These are phyloP conservation scores for Nothocercus julius DNA, from an alignment of 2,113 vertebrate genomes.

Conservation along the genomic window DNA sequence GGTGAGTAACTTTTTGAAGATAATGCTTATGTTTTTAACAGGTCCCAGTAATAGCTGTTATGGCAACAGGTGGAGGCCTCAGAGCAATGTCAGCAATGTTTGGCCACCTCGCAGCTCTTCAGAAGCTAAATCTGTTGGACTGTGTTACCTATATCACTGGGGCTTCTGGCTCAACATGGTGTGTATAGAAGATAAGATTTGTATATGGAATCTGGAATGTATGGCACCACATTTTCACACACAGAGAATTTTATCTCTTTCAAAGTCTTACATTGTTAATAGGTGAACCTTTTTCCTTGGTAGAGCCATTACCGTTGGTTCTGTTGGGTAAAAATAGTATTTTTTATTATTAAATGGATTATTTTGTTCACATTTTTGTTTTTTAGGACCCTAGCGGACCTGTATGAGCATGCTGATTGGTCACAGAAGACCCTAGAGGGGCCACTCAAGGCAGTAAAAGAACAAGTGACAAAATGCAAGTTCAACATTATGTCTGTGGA, in stretches of 20 bases:
- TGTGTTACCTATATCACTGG: slow-evolving; percentile 82
- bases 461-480: slow-evolving; percentile 80
- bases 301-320: background rate
- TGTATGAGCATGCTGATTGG: slow-evolving; percentile 83
- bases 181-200: slow-evolving; percentile 9
- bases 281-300: background rate
- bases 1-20: slow-evolving; percentile 8
- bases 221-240: background rate
- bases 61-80: slow-evolving; percentile 85
- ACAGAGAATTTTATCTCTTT: background rate
- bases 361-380: background rate
- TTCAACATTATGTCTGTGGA: slow-evolving; percentile 68
- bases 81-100: slow-evolving; percentile 86
- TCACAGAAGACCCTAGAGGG: slow-evolving; percentile 77
- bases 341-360: background rate
- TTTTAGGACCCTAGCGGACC: slow-evolving; percentile 81
- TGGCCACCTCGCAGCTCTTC: slow-evolving; percentile 83
- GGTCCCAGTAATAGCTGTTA: slow-evolving; percentile 85
- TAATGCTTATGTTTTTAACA: slow-evolving; percentile 68
- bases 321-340: background rate
- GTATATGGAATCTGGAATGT: background rate
- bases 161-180: slow-evolving; percentile 91
- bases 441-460: slow-evolving; percentile 71
- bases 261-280: background rate
- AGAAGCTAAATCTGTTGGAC: slow-evolving; percentile 83